A percentile compares a stretch with the other conserved stretches of the same genome.
Evolutionary conservation across 2,113 vertebrate species (phyloP).

Genomic region (Psammodynastes pulverulentus): DNA sequence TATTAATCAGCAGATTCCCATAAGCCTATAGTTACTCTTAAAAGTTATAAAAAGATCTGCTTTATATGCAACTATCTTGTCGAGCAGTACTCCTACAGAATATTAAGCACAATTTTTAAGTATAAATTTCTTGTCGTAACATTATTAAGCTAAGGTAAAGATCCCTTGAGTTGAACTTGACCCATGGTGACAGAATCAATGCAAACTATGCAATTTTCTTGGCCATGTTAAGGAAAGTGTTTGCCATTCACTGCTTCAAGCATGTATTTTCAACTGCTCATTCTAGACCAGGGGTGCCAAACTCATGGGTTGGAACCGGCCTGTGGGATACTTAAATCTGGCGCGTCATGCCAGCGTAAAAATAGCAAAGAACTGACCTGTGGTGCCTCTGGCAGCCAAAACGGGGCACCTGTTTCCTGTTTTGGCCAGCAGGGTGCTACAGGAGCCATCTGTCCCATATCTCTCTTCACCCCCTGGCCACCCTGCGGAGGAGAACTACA

Average conservation of each 20-base stretch:
- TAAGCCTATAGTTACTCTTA: constrained; percentile 11
- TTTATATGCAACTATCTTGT: constrained; percentile 20
- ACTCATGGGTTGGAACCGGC: too few species aligned
- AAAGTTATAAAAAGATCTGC: constrained; percentile 10
- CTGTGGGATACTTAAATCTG: too few species aligned
- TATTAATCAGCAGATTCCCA: constrained; percentile 10
- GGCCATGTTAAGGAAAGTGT: not conserved
- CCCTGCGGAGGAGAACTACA: too few species aligned
- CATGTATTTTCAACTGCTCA: not conserved
- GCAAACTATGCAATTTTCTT: not conserved
- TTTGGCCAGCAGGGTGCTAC: too few species aligned
- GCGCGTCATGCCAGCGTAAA: too few species aligned
- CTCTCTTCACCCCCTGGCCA: too few species aligned
- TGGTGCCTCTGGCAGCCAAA: too few species aligned
- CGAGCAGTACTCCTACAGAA: not conserved
- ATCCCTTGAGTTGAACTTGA: not conserved
- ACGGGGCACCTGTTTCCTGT: too few species aligned
- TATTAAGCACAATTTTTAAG: constrained; percentile 12
- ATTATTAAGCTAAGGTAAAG: not conserved
- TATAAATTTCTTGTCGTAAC: not conserved
- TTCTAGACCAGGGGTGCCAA: not conserved
- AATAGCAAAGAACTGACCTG: too few species aligned
- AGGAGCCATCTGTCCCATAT: too few species aligned
- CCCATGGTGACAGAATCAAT: not conserved
- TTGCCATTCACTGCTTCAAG: not conserved